Evolutionary conservation across 2,113 vertebrate species (phyloP).

Genomic region (Takifugu bimaculatus): DNA sequence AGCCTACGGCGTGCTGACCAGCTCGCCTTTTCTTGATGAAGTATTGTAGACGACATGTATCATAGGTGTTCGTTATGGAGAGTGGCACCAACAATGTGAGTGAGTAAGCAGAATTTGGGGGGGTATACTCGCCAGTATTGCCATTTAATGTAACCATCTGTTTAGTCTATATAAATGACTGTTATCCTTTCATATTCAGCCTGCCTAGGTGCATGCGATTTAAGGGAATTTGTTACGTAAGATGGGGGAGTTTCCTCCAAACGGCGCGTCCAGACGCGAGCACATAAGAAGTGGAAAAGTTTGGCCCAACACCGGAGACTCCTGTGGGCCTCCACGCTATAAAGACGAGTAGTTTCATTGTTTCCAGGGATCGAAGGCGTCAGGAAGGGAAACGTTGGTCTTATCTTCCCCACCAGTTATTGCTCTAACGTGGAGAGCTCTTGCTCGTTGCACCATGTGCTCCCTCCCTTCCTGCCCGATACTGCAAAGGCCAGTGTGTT

Average conservation of each 20-base stretch:
- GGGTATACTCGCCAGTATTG: too few relatives aligned
- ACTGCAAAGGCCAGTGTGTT: constrained; percentile 12
- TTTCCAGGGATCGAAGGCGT: background rate
- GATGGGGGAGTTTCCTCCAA: constrained; percentile 6
- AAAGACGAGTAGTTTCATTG: background rate
- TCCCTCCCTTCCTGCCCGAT: constrained; percentile 14
- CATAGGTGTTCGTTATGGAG: background rate
- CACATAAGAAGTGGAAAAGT: constrained; percentile 2
- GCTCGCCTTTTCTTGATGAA: background rate
- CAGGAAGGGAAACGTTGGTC: constrained; percentile 20
- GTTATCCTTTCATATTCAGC: too few relatives aligned
- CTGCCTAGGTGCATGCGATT: too few relatives aligned
- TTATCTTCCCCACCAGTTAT: constrained; percentile 23
- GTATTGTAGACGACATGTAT: background rate
- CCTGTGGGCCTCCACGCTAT: background rate
- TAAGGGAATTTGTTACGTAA: background rate
- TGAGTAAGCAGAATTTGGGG: background rate
- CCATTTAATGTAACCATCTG: too few relatives aligned
- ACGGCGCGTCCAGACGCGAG: background rate
- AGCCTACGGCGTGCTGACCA: constrained; percentile 1
- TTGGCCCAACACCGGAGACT: too few relatives aligned
- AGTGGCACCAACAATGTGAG: background rate
- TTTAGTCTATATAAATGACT: too few relatives aligned
- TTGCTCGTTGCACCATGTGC: constrained; percentile 6
- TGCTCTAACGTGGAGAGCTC: constrained; percentile 1